These are phyloP conservation scores for Spodoptera exigua DNA, from an alignment of 2,888 invertebrate genomes.

Conservation along the genomic window DNA sequence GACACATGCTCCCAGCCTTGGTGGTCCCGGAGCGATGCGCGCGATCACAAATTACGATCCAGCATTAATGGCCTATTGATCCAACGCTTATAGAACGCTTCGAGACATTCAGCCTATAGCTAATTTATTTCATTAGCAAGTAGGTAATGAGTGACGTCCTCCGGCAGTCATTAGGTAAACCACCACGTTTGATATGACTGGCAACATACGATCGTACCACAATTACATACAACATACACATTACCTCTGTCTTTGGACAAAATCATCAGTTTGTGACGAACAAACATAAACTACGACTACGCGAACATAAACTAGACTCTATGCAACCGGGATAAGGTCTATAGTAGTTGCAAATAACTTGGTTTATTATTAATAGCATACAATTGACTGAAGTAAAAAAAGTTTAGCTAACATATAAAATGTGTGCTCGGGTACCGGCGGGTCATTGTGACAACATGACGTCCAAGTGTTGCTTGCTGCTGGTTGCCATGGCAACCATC, in stretches of 20 bases:
- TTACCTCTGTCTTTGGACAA: conserved; percentile 53
- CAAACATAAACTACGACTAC: conserved; percentile 2
- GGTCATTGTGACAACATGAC: conserved; percentile 41
- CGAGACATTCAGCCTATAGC: conserved; percentile 3
- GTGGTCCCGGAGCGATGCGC: conserved; percentile 28
- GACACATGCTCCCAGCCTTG: conserved; percentile 4
- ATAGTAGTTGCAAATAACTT: neutral
- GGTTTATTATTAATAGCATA: conserved; percentile 47
- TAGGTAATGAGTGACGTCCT: conserved; percentile 22
- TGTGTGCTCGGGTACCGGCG: conserved; percentile 24
- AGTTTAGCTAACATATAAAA: conserved; percentile 60
- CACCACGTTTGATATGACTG: conserved; percentile 53
- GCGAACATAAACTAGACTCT: conserved; percentile 29
- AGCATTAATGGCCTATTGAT: conserved; percentile 29
- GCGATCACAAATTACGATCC: conserved; percentile 9
- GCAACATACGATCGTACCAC: conserved; percentile 38
- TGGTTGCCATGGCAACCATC: conserved; percentile 58
- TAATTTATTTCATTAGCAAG: conserved; percentile 42
- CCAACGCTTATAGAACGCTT: conserved; percentile 29
- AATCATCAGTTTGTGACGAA: conserved; percentile 45
- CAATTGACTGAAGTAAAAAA: conserved; percentile 60
- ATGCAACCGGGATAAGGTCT: conserved; percentile 16
- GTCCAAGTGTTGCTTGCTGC: conserved; percentile 55
- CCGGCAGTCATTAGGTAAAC: conserved; percentile 51
- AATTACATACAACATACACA: conserved; percentile 46